Conservation (phyloP, 2,797 vertebrate genomes). For the Malurus leucopterus region DNA sequence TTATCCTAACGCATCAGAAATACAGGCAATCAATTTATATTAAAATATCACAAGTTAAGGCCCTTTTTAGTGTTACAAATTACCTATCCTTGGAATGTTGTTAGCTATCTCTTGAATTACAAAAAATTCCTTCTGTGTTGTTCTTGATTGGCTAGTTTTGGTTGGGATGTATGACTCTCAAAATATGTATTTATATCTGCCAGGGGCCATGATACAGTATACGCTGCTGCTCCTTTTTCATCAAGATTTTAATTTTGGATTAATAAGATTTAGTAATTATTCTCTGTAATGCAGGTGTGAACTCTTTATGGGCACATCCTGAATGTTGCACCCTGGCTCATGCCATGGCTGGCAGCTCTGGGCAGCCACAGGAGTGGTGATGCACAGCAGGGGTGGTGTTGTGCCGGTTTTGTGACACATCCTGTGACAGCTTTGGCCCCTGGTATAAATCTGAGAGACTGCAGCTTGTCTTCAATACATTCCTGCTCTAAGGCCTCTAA, state of each 20-base stretch:
- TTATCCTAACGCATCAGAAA: neutral
- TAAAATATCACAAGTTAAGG: conserved; percentile 15
- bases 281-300: neutral
- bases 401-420: neutral
- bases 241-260: neutral
- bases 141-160: neutral
- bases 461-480: neutral
- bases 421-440: neutral
- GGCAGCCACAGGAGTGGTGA: neutral
- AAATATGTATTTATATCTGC: neutral
- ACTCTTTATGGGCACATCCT: neutral
- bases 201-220: neutral
- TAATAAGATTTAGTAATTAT: neutral
- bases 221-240: neutral
- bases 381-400: neutral
- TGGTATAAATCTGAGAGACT: neutral
- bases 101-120: neutral
- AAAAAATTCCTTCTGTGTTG: neutral
- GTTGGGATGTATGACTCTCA: neutral
- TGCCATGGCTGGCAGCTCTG: neutral
- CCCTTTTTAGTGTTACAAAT: neutral
- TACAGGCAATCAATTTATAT: conserved; percentile 16
- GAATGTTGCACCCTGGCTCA: neutral
- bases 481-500: neutral
- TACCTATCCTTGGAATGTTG: neutral